Evolutionary conservation across 2,113 vertebrate genomes (phyloP).

Genomic region (Castor canadensis): DNA sequence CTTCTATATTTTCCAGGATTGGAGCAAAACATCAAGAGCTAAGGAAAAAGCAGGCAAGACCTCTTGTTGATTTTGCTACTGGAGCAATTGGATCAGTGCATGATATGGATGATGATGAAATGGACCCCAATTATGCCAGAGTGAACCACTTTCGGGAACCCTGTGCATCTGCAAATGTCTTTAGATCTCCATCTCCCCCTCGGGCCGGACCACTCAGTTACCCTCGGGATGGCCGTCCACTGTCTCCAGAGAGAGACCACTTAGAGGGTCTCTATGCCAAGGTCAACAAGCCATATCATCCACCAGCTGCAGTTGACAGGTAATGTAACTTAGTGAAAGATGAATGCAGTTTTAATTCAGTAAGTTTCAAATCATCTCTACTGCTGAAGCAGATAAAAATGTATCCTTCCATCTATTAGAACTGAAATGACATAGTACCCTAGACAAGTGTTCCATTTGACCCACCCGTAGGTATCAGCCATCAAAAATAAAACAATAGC

Average conservation of each 20-base stretch:
- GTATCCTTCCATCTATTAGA: constrained; percentile 35
- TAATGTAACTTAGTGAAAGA: constrained; percentile 78
- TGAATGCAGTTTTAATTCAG: constrained; percentile 62
- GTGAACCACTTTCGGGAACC: constrained; percentile 93
- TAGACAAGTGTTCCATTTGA: constrained; percentile 58
- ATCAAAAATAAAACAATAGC: constrained; percentile 55
- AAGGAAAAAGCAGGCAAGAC: constrained; percentile 86
- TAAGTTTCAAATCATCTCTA: constrained; percentile 59
- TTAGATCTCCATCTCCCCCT: constrained; percentile 82
- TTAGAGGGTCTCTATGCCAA: constrained; percentile 95
- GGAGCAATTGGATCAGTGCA: constrained; percentile 76
- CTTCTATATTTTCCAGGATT: constrained; percentile 87
- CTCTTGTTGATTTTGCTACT: constrained; percentile 80
- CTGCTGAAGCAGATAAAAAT: constrained; percentile 53
- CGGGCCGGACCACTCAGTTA: constrained; percentile 75
- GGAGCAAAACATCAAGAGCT: constrained; percentile 93
- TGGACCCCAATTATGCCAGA: constrained; percentile 96
- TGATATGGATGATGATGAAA: constrained; percentile 94
- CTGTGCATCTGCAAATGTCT: constrained; percentile 81
- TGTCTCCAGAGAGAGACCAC: constrained; percentile 88
- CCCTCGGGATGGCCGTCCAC: constrained; percentile 80
- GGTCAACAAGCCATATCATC: constrained; percentile 94
- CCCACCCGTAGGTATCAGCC: not conserved
- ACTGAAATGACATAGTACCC: constrained; percentile 21
- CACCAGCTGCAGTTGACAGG: constrained; percentile 89